phyloP scores from a whole-genome alignment of 2,113 vertebrate genomes.

The Centropus bengalensis region DNA sequence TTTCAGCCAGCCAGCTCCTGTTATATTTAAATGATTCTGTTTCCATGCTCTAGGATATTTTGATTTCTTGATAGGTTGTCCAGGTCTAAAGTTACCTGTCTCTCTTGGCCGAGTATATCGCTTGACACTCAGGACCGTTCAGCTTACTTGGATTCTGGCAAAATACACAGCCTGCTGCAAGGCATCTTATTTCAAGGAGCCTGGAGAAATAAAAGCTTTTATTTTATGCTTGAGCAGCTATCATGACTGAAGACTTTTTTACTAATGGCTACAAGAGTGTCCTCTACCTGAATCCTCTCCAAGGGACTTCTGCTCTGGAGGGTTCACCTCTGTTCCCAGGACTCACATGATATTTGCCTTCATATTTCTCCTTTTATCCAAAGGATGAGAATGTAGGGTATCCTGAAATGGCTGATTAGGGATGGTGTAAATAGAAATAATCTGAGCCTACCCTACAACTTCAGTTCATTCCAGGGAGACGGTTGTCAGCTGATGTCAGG shows the following conservation, averaged over 20 bases:
- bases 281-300: not conserved
- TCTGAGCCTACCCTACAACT: not conserved
- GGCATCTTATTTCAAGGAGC: not conserved
- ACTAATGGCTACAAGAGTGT: not conserved
- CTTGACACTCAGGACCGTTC: not conserved
- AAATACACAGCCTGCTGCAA: not conserved
- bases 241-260: not conserved
- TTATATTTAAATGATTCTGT: not conserved
- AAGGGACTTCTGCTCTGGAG: not conserved
- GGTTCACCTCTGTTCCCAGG: not conserved
- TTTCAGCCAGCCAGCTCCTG: not conserved
- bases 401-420: not conserved
- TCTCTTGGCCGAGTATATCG: not conserved
- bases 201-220: not conserved
- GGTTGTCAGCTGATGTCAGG: fast-evolving
- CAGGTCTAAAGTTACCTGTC: not conserved
- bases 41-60: not conserved
- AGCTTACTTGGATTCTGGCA: not conserved
- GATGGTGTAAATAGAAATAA: not conserved
- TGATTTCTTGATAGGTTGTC: not conserved
- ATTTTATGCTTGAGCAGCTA: not conserved
- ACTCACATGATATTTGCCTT: not conserved
- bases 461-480: not conserved
- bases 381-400: not conserved
- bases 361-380: not conserved